Evolutionary conservation across 2,797 vertebrate genomes (phyloP), one percentile per base, ranked within the genome.

Genomic region (Takifugu ocellatus): DNA sequence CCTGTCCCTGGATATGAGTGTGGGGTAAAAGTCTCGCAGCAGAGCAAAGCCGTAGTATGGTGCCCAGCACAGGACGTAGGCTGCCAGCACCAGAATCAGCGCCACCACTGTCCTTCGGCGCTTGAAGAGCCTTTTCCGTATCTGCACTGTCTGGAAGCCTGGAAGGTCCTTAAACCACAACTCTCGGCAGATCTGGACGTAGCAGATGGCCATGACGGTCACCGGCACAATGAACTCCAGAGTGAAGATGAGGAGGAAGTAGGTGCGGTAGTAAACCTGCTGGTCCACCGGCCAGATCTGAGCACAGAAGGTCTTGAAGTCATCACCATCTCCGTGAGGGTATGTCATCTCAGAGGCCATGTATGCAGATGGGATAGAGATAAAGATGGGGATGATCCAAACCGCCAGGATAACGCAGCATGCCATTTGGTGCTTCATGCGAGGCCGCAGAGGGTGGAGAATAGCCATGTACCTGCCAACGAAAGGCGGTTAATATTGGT

Each of bases 151-250:
- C 74, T 96, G 94, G 81, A 95, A 93, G 5, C 95, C 96, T 0
- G 96, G 96, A 0, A 98, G 90, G 0, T 86, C 87, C 83, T 97
- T 98, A 74, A 96, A 99, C 96, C 96, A 99, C 33, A 99, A 93
- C 78, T 97, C 95, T 8, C 55, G 84, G 54, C 93, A 97, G 76
- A 99, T 96, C 51, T 85, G 89, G 48, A 86, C 78, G 0, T 98
- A 98, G 77, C 96, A 99, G 63, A 93, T 64, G 0, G 89, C 81
- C 96, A 98, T 99, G 7, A 89, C 84, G 11, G 90, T 46, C 53
- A 97, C 95, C 0, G 96, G 96, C 2, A 79, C 89, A 39, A 96
- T 67, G 21, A 99, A 99, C 89, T 97, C 93, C 49, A 96, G 80
- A 15, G 83, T 83, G 5, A 97, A 94, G 75, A 98, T 81, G 31